phyloP scores from a whole-genome alignment of 1,140 invertebrate species.

The Solen grandis region DNA sequence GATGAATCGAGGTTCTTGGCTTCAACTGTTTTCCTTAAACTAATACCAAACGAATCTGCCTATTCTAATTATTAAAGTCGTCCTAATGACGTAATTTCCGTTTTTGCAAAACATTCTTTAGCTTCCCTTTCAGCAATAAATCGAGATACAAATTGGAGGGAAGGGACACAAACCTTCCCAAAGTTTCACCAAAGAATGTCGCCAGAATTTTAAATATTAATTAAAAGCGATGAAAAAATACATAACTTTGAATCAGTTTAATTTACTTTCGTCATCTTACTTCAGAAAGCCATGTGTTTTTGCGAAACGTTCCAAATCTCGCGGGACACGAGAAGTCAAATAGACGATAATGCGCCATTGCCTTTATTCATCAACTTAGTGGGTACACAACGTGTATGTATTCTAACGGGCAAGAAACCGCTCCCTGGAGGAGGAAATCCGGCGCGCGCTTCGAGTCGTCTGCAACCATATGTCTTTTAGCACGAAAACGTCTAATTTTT shows the following conservation, averaged over 20 bases:
- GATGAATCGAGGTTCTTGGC: neutral
- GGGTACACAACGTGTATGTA: conserved; percentile 40
- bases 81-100: no score
- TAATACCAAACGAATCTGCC: no score
- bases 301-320: neutral
- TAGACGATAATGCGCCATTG: conserved; percentile 26
- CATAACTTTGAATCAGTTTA: conserved; percentile 32
- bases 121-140: no score
- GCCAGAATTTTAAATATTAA: no score
- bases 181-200: no score
- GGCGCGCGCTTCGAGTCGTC: conserved; percentile 22
- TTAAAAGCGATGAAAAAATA: neutral
- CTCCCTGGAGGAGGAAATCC: conserved; percentile 31
- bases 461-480: conserved; percentile 38
- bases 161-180: no score
- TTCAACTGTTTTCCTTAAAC: no score
- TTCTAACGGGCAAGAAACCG: conserved; percentile 33
- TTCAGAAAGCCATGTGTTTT: conserved; percentile 29
- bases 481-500: conserved; percentile 51
- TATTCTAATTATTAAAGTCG: no score
- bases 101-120: no score
- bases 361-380: conserved; percentile 36
- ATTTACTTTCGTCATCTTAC: conserved; percentile 21
- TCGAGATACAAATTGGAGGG: no score
- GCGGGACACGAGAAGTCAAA: conserved; percentile 31